Evolutionary conservation across 2,888 invertebrate genomes (phyloP).

Genomic region (Acronicta aceris): DNA sequence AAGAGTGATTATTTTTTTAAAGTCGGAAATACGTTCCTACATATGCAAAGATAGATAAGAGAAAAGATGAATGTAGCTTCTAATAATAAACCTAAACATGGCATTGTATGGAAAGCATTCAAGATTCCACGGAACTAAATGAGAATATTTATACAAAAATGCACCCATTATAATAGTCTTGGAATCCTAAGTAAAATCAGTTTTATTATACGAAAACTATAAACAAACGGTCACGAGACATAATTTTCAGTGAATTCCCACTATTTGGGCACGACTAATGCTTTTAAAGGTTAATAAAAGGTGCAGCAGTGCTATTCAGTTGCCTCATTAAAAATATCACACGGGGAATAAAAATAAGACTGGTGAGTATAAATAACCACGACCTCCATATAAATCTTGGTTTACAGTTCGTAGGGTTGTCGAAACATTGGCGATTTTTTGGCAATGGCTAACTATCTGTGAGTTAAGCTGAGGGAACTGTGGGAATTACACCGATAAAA

Average conservation of each 20-base stretch:
- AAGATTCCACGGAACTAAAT: no score
- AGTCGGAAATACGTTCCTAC: no score
- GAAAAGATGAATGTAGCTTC: no score
- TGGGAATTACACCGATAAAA: no score
- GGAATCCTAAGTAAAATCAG: slow-evolving; percentile 54
- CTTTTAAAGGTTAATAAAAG: slow-evolving; percentile 84
- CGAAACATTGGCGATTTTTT: slow-evolving; percentile 55
- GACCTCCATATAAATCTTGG: slow-evolving; percentile 85
- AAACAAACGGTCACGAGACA: slow-evolving; percentile 60
- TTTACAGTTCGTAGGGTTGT: slow-evolving; percentile 80
- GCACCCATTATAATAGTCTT: slow-evolving; percentile 29
- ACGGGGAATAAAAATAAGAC: slow-evolving; percentile 86
- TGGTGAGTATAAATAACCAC: slow-evolving; percentile 83
- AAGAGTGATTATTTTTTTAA: no score
- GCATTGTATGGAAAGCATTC: no score
- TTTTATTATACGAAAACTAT: slow-evolving; percentile 56
- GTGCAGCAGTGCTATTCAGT: slow-evolving; percentile 81
- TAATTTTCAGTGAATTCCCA: slow-evolving; percentile 65
- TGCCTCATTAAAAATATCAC: slow-evolving; percentile 88
- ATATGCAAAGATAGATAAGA: no score
- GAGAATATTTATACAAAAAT: slow-evolving; percentile 36
- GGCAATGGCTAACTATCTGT: slow-evolving; percentile 32
- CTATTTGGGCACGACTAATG: slow-evolving; percentile 71
- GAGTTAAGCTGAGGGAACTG: not conserved
- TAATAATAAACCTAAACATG: no score